Conservation (phyloP, 2,888 invertebrate genomes). For the Cantharis nigra region DNA sequence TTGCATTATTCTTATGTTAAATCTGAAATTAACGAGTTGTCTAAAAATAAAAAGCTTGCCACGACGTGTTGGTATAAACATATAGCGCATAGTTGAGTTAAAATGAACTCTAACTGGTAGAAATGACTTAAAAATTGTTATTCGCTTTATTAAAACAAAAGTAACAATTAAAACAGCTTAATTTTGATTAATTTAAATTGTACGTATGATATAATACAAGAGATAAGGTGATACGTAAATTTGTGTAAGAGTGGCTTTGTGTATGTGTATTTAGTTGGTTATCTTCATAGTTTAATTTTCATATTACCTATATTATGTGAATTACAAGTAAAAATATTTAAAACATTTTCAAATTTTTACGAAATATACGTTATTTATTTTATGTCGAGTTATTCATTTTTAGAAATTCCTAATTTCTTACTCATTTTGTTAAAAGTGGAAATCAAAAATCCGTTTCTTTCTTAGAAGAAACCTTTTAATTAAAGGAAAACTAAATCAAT, state of each 20-base stretch:
- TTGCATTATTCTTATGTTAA: conserved; percentile 24
- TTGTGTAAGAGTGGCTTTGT: conserved; percentile 1
- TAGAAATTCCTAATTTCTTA: conserved; percentile 21
- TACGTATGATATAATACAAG: conserved; percentile 18
- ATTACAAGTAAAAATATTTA: conserved; percentile 14
- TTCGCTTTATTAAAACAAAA: conserved; percentile 17
- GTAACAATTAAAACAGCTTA: conserved; percentile 3
- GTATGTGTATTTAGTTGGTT: conserved; percentile 16
- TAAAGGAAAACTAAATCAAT: neutral
- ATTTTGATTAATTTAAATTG: conserved; percentile 21
- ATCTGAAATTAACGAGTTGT: conserved; percentile 43
- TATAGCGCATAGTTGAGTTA: conserved; percentile 49
- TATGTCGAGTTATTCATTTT: conserved; percentile 10
- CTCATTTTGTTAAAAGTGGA: conserved; percentile 24
- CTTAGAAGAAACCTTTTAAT: neutral
- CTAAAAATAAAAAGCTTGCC: conserved; percentile 53
- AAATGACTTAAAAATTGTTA: conserved; percentile 34
- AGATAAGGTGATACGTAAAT: conserved; percentile 31
- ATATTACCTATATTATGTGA: conserved; percentile 6
- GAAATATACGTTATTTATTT: conserved; percentile 7
- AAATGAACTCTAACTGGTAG: conserved; percentile 46
- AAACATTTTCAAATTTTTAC: conserved; percentile 14
- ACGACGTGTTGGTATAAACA: conserved; percentile 50
- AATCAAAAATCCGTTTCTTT: conserved; percentile 13
- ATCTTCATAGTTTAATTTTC: conserved; percentile 19